Evolutionary conservation across 2,888 invertebrate species (phyloP).

Genomic region (Phanerotoma sp.): DNA sequence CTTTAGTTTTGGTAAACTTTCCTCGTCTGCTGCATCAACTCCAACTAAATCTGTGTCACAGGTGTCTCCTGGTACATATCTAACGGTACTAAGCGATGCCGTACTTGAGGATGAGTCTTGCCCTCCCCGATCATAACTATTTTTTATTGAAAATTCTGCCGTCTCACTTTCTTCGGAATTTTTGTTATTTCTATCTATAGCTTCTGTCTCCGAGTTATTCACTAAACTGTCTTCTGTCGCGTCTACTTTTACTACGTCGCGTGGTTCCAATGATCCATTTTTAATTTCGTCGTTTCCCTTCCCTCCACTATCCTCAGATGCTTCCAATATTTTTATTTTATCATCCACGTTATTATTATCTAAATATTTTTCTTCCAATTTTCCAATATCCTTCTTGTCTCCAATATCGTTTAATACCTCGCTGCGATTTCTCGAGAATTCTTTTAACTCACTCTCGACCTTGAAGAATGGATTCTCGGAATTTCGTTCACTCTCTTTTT

Average conservation of each 20-base stretch:
- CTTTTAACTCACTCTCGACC: slow-evolving; percentile 20
- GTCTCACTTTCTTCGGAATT: slow-evolving; percentile 48
- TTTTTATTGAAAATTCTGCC: slow-evolving; percentile 64
- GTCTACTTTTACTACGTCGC: no score
- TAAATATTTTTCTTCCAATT: no score
- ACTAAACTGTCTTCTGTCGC: background rate
- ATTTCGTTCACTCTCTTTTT: background rate
- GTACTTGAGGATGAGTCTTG: slow-evolving; percentile 64
- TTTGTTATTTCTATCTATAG: slow-evolving; percentile 13
- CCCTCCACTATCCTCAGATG: no score
- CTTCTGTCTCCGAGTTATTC: slow-evolving; percentile 23
- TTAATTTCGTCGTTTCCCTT: no score
- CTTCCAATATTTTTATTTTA: no score
- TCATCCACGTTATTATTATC: no score
- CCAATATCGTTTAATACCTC: background rate
- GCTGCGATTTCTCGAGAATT: background rate
- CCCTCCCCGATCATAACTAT: slow-evolving; percentile 25
- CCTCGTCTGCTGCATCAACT: slow-evolving; percentile 47
- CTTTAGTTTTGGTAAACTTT: slow-evolving; percentile 48
- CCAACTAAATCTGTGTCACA: slow-evolving; percentile 63
- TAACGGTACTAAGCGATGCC: slow-evolving; percentile 68
- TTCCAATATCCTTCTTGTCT: background rate
- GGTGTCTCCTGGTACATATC: slow-evolving; percentile 65
- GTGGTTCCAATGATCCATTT: no score
- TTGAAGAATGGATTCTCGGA: slow-evolving; percentile 7